phyloP scores from a whole-genome alignment of 2,888 invertebrate genomes.

The Bellardia pandia region DNA sequence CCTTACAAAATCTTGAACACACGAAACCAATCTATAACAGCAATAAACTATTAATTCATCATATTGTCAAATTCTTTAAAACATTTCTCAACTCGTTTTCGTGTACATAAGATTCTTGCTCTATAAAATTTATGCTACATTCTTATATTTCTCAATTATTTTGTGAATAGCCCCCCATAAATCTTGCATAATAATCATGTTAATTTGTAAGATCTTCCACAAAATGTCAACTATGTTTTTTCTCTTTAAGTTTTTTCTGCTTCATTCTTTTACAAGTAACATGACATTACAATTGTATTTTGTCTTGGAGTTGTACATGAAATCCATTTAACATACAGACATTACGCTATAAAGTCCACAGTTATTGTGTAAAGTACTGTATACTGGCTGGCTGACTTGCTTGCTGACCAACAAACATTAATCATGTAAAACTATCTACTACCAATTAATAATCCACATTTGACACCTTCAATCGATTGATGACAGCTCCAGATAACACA shows the following conservation, averaged over 20 bases:
- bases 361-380: neutral
- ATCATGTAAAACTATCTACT: slow-evolving; percentile 73
- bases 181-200: slow-evolving; percentile 68
- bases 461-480: slow-evolving; percentile 75
- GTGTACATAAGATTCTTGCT: neutral
- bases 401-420: slow-evolving; percentile 65
- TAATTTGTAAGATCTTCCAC: slow-evolving; percentile 64
- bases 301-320: slow-evolving; percentile 9
- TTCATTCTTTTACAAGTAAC: slow-evolving; percentile 14
- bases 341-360: neutral
- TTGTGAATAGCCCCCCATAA: slow-evolving; percentile 59
- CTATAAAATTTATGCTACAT: slow-evolving; percentile 31
- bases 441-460: slow-evolving; percentile 74
- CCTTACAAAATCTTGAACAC: neutral
- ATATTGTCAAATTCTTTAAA: neutral
- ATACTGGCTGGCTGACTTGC: slow-evolving; percentile 2
- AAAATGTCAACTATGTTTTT: slow-evolving; percentile 53
- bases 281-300: slow-evolving; percentile 68
- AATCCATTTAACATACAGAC: slow-evolving; percentile 2
- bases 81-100: neutral
- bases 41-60: slow-evolving; percentile 27
- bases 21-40: neutral
- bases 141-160: slow-evolving; percentile 66
- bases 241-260: neutral
- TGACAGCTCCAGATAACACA: slow-evolving; percentile 74